Percentiles rank a stretch among this genome's conserved stretches.
These are phyloP conservation scores for Mechanitis mazaeus DNA, from an alignment of 2,888 invertebrate genomes.

Conservation along the genomic window DNA sequence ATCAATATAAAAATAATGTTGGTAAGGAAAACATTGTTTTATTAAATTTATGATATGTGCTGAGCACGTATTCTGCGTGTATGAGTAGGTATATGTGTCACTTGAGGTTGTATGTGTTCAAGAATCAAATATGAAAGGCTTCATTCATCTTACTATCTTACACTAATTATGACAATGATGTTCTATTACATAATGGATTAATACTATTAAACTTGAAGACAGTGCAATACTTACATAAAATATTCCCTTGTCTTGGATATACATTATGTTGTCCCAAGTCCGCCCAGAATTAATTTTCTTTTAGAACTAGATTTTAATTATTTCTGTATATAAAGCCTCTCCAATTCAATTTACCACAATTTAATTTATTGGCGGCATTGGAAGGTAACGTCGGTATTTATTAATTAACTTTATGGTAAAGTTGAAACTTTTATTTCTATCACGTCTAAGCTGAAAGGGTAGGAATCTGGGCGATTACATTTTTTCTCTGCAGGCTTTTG, in stretches of 20 bases:
- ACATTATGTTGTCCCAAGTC: neutral
- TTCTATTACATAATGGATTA: no score
- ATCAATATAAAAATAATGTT: neutral
- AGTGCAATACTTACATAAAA: no score
- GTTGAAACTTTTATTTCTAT: conserved; percentile 10
- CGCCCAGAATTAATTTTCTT: neutral
- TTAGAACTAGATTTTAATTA: neutral
- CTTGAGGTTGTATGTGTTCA: no score
- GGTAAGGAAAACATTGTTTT: neutral
- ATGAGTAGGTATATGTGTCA: no score
- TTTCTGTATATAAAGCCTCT: neutral
- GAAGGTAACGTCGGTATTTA: conserved; percentile 1
- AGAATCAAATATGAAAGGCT: no score
- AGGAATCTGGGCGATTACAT: conserved; percentile 1
- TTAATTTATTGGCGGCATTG: neutral
- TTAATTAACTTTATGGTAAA: conserved; percentile 8
- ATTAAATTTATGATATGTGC: no score
- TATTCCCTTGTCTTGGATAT: no score
- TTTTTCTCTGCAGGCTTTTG: conserved; percentile 6
- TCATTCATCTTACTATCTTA: no score
- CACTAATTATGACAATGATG: no score
- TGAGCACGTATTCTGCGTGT: no score
- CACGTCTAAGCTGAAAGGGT: conserved; percentile 6
- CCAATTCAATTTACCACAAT: neutral
- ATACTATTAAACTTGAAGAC: no score